Conservation (phyloP, 2,888 invertebrate genomes). For the Neoascia interrupta region DNA sequence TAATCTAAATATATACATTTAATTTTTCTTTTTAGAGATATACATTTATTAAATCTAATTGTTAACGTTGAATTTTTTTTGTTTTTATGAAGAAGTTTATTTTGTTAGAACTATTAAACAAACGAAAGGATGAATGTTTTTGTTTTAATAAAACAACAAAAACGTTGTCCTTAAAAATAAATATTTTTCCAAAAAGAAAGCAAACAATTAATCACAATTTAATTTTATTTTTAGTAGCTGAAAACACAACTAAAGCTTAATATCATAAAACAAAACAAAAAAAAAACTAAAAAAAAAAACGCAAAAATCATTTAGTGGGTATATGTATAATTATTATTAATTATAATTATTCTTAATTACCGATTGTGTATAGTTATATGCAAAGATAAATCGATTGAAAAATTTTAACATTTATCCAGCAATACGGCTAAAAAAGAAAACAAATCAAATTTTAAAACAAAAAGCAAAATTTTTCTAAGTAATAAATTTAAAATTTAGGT, state of each 20-base stretch:
- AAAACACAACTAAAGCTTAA: no score
- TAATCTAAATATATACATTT: constrained; percentile 57
- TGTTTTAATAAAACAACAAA: constrained; percentile 36
- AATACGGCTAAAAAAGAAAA: constrained; percentile 42
- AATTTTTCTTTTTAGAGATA: constrained; percentile 44
- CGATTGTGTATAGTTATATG: constrained; percentile 57
- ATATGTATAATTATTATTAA: constrained; percentile 55
- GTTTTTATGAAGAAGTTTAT: constrained; percentile 46
- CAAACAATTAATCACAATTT: constrained; percentile 50
- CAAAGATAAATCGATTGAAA: constrained; percentile 16
- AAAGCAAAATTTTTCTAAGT: constrained; percentile 50
- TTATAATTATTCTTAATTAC: constrained; percentile 51
- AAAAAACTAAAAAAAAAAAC: constrained; percentile 36
- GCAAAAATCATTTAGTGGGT: constrained; percentile 59
- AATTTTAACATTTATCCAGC: constrained; percentile 58
- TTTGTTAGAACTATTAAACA: constrained; percentile 37
- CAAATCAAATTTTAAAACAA: constrained; percentile 51
- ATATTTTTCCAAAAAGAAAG: constrained; percentile 32
- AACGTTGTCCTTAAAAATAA: constrained; percentile 25
- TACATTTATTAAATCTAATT: constrained; percentile 57
- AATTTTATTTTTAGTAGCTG: constrained; percentile 55
- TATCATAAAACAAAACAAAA: constrained; percentile 8
- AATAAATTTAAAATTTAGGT: constrained; percentile 48
- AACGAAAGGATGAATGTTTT: constrained; percentile 19
- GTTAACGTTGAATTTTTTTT: constrained; percentile 54